Conservation (phyloP, 2,888 invertebrate genomes). For the Aspidiotus destructor region DNA sequence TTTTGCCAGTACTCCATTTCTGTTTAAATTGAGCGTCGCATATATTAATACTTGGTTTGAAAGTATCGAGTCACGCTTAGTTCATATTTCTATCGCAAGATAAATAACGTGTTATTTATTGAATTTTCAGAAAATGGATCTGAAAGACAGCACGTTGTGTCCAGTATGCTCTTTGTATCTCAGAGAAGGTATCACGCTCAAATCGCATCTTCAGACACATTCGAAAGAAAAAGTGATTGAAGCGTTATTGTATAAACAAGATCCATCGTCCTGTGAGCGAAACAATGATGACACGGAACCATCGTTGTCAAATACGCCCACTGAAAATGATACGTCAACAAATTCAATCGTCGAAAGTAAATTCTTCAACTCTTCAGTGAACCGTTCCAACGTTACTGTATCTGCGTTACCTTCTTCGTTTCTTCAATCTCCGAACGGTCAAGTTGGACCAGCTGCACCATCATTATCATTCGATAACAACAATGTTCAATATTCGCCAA, state of each 20-base stretch:
- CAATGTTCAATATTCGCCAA: slow-evolving; percentile 9
- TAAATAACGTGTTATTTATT: not conserved
- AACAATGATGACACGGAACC: not conserved
- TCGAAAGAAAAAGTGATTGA: slow-evolving; percentile 81
- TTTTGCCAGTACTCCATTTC: too few species aligned
- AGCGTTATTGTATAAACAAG: slow-evolving; percentile 48
- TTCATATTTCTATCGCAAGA: too few species aligned
- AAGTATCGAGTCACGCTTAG: too few species aligned
- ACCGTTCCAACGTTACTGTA: slow-evolving; percentile 1
- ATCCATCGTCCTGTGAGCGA: not conserved
- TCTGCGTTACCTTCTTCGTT: not conserved
- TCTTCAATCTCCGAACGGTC: slow-evolving; percentile 1
- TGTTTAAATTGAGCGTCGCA: too few species aligned
- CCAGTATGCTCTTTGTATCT: slow-evolving; percentile 77
- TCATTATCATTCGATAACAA: slow-evolving; percentile 5
- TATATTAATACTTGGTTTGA: too few species aligned
- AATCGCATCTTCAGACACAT: slow-evolving; percentile 72
- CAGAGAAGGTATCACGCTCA: slow-evolving; percentile 70
- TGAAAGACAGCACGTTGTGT: slow-evolving; percentile 43
- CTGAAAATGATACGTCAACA: slow-evolving; percentile 6
- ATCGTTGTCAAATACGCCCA: not conserved
- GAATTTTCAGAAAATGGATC: slow-evolving; percentile 9
- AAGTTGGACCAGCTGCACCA: not conserved
- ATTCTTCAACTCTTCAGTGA: not conserved
- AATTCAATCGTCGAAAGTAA: slow-evolving; percentile 3